Base-by-base conservation (phyloP, 2,797 vertebrate genomes). In the Babyrousa celebensis region DNA sequence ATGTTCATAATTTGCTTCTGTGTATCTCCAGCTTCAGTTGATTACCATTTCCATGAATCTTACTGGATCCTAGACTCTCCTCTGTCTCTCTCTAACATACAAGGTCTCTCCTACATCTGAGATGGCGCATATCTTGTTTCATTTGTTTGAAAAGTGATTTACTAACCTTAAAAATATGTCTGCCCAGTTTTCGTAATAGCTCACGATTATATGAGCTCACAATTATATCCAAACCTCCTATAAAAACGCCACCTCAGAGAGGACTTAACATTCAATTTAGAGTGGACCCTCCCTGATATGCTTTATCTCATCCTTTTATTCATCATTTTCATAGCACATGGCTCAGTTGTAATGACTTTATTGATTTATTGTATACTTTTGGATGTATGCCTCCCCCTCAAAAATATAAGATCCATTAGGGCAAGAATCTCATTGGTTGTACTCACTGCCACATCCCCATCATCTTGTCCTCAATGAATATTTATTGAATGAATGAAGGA, bases 131-230 rank as follows among this genome's bases (percentile, higher is more conserved):
- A 25, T 77, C 6, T 1, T 78, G 20, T 58, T 68, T 40, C 1
- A 5, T 32, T 72, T 95, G 5, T 77, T 72, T 89, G 25, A n/a
- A 75, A 83, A 84, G 23, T 72, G 4, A 92, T 52, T 85, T 90
- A 25, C 65, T 56, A 40, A 36, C 10, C 58, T 25, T n/a, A 52
- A 32, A 52, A 32, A 4, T 77, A 3, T 52, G 71, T 75, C 18
- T 92, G n/a, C 14, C 18, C 27, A 72, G 18, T 82, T 79, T 95
- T 36, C 43, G 85, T 78, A 48, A 93, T 68, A 60, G 63, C 14
- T 83, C 8, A 83, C 4, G 52, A 83, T 75, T 43, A 62, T 10
- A 12, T 83, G 25, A 89, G 27, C 62, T 68, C n/a, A 43, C 63
- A 27, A 18, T 65, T 71, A 85, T 78, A 62, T 9, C 78, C n/a